These are phyloP conservation scores for Phania funesta DNA, from an alignment of 2,888 invertebrate species.

Conservation along the genomic window DNA sequence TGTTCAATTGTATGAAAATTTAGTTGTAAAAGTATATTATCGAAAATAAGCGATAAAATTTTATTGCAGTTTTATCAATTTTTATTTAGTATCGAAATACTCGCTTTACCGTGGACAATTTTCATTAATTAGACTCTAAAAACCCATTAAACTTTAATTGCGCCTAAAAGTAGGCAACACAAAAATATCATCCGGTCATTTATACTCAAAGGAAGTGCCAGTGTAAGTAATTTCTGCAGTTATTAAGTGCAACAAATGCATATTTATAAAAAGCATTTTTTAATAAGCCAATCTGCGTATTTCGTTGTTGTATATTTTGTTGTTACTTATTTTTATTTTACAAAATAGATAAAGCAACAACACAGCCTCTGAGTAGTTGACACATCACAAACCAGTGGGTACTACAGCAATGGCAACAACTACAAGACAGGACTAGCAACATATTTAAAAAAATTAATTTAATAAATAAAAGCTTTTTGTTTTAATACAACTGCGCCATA, in stretches of 20 bases:
- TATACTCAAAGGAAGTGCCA: not conserved
- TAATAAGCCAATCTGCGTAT: not conserved
- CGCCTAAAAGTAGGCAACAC: not conserved
- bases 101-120: no score
- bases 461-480: slow-evolving; percentile 29
- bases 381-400: slow-evolving; percentile 11
- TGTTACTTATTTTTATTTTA: slow-evolving; percentile 1
- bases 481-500: slow-evolving; percentile 45
- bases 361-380: slow-evolving; percentile 6
- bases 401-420: slow-evolving; percentile 2
- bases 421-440: not conserved
- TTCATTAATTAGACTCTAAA: no score
- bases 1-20: no score
- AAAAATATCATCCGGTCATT: not conserved
- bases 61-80: no score
- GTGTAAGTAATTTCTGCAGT: not conserved
- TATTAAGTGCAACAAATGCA: not conserved
- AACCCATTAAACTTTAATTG: not conserved
- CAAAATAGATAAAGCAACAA: slow-evolving; percentile 24
- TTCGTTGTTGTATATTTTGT: no score
- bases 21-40: no score
- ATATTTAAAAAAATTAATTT: not conserved
- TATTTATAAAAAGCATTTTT: not conserved
- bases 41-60: no score
- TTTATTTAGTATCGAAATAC: no score